phyloP scores from a whole-genome alignment of 2,113 vertebrate genomes.

The Zosterops borbonicus region DNA sequence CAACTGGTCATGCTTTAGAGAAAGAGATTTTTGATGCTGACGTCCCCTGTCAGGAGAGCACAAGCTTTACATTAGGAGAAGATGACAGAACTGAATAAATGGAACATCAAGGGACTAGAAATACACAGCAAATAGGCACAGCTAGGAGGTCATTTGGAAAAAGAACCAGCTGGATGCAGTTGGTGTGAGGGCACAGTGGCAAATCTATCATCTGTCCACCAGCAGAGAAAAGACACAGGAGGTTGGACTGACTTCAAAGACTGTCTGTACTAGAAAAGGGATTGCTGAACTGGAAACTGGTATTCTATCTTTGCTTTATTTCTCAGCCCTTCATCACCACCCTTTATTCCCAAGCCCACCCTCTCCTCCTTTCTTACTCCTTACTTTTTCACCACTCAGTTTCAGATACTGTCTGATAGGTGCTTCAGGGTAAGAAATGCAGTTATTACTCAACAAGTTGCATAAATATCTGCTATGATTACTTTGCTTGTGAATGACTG shows the following conservation, averaged over 20 bases:
- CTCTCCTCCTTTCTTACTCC: background rate
- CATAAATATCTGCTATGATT: background rate
- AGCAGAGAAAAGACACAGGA: constrained; percentile 22
- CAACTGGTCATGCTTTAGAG: background rate
- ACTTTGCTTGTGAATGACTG: background rate
- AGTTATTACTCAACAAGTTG: background rate
- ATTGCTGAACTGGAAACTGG: background rate
- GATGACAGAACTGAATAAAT: constrained; percentile 44
- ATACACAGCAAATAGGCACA: constrained; percentile 5
- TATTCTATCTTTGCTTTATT: background rate
- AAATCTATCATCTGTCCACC: constrained; percentile 50
- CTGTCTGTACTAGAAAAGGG: background rate
- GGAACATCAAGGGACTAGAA: constrained; percentile 26
- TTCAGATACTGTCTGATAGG: background rate
- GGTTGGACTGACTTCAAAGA: constrained; percentile 16
- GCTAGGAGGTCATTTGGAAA: constrained; percentile 31
- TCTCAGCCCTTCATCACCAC: background rate
- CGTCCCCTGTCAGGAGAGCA: background rate
- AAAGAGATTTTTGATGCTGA: constrained; percentile 14
- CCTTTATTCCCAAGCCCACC: fast-evolving
- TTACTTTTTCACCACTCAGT: background rate
- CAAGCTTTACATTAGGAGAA: constrained; percentile 20
- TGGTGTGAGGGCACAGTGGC: constrained; percentile 27
- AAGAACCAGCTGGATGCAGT: constrained; percentile 10
- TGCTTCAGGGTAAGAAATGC: background rate